Conservation (phyloP, 1,140 invertebrate species). For the Nilaparvata lugens region DNA sequence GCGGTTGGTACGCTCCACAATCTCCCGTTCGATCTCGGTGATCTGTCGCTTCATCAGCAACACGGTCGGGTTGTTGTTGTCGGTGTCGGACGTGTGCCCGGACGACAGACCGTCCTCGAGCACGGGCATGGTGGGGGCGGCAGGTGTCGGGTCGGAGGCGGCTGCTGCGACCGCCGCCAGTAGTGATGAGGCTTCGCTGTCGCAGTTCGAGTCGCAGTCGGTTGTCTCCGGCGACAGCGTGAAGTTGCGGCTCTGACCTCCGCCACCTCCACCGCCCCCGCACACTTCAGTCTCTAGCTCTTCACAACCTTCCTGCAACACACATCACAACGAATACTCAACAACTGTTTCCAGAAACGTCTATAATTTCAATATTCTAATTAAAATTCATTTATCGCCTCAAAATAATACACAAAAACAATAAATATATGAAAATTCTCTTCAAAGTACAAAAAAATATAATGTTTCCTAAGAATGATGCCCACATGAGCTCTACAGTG, state of each 20-base stretch:
- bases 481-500: too few relatives aligned
- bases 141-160: slow-evolving; percentile 34
- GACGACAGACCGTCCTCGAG: slow-evolving; percentile 87
- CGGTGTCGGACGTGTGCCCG: slow-evolving; percentile 84
- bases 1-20: slow-evolving; percentile 44
- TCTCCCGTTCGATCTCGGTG: slow-evolving; percentile 61
- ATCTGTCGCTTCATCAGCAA: slow-evolving; percentile 65
- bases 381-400: too few relatives aligned
- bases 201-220: slow-evolving; percentile 85
- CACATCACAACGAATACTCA: too few relatives aligned
- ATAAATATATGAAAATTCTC: too few relatives aligned
- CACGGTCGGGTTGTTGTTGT: slow-evolving; percentile 65
- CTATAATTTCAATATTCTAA: too few relatives aligned
- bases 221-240: slow-evolving; percentile 88
- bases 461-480: too few relatives aligned
- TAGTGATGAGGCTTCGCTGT: slow-evolving; percentile 29
- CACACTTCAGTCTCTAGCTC: slow-evolving; percentile 25
- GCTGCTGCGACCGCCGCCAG: slow-evolving; percentile 28
- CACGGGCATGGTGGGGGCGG: slow-evolving; percentile 77
- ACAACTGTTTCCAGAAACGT: too few relatives aligned
- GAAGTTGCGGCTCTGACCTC: slow-evolving; percentile 50
- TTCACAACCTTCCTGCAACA: slow-evolving; percentile 19
- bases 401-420: too few relatives aligned
- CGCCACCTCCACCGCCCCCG: slow-evolving; percentile 15
- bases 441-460: too few relatives aligned